Evolutionary conservation across 2,797 vertebrate genomes (phyloP).

Genomic region (Lepilemur septentrionalis): DNA sequence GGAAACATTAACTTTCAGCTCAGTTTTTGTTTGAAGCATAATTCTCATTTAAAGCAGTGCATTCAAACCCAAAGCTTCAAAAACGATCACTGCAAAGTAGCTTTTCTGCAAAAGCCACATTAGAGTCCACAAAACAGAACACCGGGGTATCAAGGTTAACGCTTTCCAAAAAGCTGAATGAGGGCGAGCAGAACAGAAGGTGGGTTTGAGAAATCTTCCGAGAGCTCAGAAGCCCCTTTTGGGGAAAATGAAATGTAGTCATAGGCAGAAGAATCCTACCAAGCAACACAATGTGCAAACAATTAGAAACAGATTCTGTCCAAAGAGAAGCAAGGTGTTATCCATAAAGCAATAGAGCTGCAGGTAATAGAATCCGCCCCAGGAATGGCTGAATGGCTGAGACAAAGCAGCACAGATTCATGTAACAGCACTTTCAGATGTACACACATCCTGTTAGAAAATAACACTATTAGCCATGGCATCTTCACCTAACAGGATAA

Average conservation of each 20-base stretch:
- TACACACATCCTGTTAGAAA: slow-evolving; percentile 30
- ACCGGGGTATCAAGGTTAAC: background rate
- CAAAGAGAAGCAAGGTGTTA: slow-evolving; percentile 39
- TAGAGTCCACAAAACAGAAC: background rate
- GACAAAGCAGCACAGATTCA: background rate
- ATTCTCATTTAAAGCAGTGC: background rate
- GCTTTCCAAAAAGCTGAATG: background rate
- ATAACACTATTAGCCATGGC: background rate
- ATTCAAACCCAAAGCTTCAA: background rate
- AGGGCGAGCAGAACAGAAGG: background rate
- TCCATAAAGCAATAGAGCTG: background rate
- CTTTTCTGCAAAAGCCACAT: background rate
- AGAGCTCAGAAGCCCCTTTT: background rate
- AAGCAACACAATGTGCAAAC: background rate
- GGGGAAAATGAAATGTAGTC: slow-evolving; percentile 11
- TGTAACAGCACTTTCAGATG: background rate
- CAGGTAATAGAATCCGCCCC: slow-evolving; percentile 6
- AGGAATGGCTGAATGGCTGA: background rate
- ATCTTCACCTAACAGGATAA: background rate
- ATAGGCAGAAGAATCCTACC: background rate
- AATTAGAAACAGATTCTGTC: slow-evolving; percentile 54
- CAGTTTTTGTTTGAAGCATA: background rate
- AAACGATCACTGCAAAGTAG: background rate
- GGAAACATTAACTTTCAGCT: background rate
- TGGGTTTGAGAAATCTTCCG: slow-evolving; percentile 18